Conservation (phyloP, 2,888 invertebrate species). For the Agonopterix subpropinquella region DNA sequence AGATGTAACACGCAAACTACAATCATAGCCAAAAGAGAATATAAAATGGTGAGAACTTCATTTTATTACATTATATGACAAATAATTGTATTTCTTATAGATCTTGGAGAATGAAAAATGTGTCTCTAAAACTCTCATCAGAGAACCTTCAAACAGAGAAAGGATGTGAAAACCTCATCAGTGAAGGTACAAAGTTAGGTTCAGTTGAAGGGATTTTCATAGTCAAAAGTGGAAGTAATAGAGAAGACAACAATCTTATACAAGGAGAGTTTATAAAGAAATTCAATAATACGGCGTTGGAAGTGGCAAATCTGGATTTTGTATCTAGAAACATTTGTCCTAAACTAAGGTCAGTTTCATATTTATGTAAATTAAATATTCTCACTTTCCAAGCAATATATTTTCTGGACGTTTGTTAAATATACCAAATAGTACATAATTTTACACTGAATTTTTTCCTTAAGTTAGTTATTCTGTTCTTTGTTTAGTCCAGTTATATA, state of each 20-base stretch:
- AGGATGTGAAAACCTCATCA: slow-evolving; percentile 26
- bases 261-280: slow-evolving; percentile 21
- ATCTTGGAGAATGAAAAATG: slow-evolving; percentile 27
- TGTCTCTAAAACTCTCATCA: slow-evolving; percentile 20
- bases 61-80: too few relatives aligned
- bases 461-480: too few relatives aligned
- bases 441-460: not conserved
- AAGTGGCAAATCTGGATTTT: slow-evolving; percentile 34
- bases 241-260: slow-evolving; percentile 14
- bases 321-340: slow-evolving; percentile 29
- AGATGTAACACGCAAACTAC: too few relatives aligned
- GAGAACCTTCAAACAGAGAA: slow-evolving; percentile 26
- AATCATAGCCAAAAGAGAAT: too few relatives aligned
- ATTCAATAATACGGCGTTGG: slow-evolving; percentile 27
- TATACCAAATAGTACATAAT: not conserved
- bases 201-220: slow-evolving; percentile 35
- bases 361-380: too few relatives aligned
- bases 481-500: too few relatives aligned
- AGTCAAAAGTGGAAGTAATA: slow-evolving; percentile 18
- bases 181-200: slow-evolving; percentile 27
- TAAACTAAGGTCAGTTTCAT: slow-evolving; percentile 28
- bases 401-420: too few relatives aligned
- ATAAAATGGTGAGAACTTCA: too few relatives aligned
- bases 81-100: not conserved
- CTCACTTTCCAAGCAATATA: too few relatives aligned